A percentile compares a stretch with the other conserved stretches of the same genome.
Evolutionary conservation across 1,140 invertebrate species (phyloP).

Genomic region (Whitmania pigra): DNA sequence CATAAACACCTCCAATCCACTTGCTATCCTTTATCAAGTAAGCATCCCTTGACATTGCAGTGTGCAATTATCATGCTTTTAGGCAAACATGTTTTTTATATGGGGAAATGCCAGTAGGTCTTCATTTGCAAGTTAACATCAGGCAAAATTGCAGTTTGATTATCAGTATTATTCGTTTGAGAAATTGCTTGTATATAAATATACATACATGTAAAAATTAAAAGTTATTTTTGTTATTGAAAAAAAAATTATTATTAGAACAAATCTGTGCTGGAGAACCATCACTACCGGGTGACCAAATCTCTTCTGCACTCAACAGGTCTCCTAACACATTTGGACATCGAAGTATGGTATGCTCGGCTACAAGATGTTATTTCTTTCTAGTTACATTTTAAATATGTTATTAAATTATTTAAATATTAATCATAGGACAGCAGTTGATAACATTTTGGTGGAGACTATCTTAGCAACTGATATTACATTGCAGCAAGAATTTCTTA

Average conservation of each 20-base stretch:
- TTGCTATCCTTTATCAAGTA: constrained; percentile 72
- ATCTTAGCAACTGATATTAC: constrained; percentile 84
- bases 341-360: constrained; percentile 33
- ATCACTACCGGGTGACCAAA: constrained; percentile 79
- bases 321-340: constrained; percentile 56
- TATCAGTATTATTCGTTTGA: neutral
- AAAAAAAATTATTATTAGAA: constrained; percentile 48
- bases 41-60: constrained; percentile 27
- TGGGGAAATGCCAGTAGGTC: too few relatives aligned
- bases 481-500: constrained; percentile 72
- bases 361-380: neutral
- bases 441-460: constrained; percentile 47
- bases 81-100: too few relatives aligned
- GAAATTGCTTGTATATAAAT: neutral
- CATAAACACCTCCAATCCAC: constrained; percentile 73
- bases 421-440: neutral
- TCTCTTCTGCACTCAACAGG: constrained; percentile 70
- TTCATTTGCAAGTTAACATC: too few relatives aligned
- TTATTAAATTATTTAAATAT: too few relatives aligned
- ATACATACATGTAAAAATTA: neutral
- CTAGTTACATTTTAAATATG: too few relatives aligned
- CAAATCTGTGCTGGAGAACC: constrained; percentile 79
- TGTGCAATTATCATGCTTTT: too few relatives aligned
- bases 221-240: too few relatives aligned
- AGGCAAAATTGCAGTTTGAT: too few relatives aligned